A percentile compares a stretch with the other conserved stretches of the same genome.
phyloP scores from a whole-genome alignment of 2,797 vertebrate genomes.

The Lemur catta region DNA sequence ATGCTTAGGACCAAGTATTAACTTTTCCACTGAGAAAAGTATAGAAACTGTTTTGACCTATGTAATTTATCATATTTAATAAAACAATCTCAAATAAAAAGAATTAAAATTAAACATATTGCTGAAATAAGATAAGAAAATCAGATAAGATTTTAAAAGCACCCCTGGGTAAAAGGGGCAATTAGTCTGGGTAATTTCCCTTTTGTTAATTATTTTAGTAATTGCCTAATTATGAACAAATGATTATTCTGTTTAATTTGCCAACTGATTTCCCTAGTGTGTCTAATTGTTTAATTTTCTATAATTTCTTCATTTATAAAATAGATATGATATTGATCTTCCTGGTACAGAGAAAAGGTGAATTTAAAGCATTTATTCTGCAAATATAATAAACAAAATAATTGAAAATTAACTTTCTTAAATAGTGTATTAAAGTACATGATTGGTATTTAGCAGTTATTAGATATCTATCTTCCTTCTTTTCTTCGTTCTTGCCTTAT shows the following conservation, averaged over 20 bases:
- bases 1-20: neutral
- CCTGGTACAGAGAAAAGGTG: neutral
- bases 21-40: conserved; percentile 20
- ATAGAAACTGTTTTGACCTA: neutral
- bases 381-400: neutral
- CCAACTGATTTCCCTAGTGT: neutral
- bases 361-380: neutral
- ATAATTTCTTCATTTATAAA: conserved; percentile 25
- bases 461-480: neutral
- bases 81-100: neutral
- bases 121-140: conserved; percentile 8
- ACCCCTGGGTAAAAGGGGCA: neutral
- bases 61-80: neutral
- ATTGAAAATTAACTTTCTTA: neutral
- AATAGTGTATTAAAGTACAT: neutral
- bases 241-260: neutral
- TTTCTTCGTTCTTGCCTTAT: neutral
- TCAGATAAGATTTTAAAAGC: neutral
- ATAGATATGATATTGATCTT: neutral
- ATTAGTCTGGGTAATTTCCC: neutral
- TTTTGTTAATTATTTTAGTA: neutral
- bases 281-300: neutral
- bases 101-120: neutral
- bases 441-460: neutral
- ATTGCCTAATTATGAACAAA: neutral